A percentile compares a stretch with the other conserved stretches of the same genome.
These are phyloP conservation scores for Zeuzera pyrina DNA, from an alignment of 2,888 invertebrate species.

Conservation along the genomic window DNA sequence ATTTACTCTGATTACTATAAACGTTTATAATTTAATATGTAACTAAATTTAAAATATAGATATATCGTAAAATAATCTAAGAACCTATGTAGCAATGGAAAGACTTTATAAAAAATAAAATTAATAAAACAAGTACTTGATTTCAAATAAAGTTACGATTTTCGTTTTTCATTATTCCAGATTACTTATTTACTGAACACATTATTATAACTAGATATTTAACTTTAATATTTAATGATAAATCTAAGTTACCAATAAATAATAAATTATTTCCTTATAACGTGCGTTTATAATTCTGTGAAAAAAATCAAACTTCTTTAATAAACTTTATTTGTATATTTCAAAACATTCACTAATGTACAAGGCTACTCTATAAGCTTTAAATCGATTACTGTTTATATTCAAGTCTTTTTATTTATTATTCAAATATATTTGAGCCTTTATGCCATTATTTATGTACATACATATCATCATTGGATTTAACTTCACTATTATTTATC, in stretches of 20 bases:
- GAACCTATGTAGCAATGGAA: too few species aligned
- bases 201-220: constrained; percentile 37
- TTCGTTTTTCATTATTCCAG: constrained; percentile 3
- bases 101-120: too few species aligned
- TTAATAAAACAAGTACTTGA: too few species aligned
- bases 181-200: constrained; percentile 46
- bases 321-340: constrained; percentile 25
- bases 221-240: constrained; percentile 29
- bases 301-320: too few species aligned
- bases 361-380: constrained; percentile 58
- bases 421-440: constrained; percentile 65
- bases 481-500: constrained; percentile 46
- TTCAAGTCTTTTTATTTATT: constrained; percentile 62
- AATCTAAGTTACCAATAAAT: constrained; percentile 36
- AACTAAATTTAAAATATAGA: too few species aligned
- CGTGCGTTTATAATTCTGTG: constrained; percentile 39
- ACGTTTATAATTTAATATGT: too few species aligned
- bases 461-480: constrained; percentile 35
- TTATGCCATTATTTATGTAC: constrained; percentile 60
- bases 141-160: constrained; percentile 6
- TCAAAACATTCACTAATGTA: constrained; percentile 47
- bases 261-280: constrained; percentile 17
- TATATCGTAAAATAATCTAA: too few species aligned
- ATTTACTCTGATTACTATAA: too few species aligned
- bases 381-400: constrained; percentile 44